Evolutionary conservation across 2,113 vertebrate species (phyloP), one percentile per base, ranked within the genome.

Genomic region (Brachypteracias leptosomus): DNA sequence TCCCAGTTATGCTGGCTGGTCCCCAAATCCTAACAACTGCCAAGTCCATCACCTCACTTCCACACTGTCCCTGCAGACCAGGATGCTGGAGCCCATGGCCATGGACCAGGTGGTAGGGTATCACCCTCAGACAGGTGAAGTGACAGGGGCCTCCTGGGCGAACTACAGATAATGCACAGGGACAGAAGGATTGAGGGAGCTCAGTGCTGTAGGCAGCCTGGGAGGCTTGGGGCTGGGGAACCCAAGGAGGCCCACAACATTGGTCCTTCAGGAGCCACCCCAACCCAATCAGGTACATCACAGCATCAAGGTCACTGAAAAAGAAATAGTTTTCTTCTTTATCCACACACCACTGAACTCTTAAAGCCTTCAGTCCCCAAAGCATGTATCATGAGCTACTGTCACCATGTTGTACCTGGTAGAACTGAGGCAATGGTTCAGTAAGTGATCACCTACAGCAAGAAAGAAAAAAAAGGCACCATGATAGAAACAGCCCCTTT

Each of bases 51-150:
- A n/a, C 31, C 16, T 70, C 52, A 22, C 29, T 93, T 89, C 46
- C 13, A 19, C 0, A 0, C 31, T 71, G 18, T 46, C 51, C 24
- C 77, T 68, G 49, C 24, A 68, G 22, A 51, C 35, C 12, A 63
- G 49, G 22, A 33, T 51, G 54, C 58, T 75, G 49, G 28, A 92
- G 46, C 14, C 42, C 21, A 21, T 2, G 1, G 35, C 19, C 38
- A 31, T 8, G 5, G 38, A 42, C 3, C 7, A 11, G 28, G 47
- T 2, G 1, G 57, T 28, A 0, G 0, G 21, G 33, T 20, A 16
- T 44, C 54, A 72, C 1, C 16, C 3, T 11, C 42, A 55, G 28
- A 79, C 13, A 67, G 11, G 9, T 2, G 2, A 58, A 70, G 15
- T 16, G 25, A 46, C 3, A 6, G 5, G 4, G 25, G 4, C 6